Base-by-base conservation (phyloP, 2,113 vertebrate species). In the Stercorarius parasiticus region DNA sequence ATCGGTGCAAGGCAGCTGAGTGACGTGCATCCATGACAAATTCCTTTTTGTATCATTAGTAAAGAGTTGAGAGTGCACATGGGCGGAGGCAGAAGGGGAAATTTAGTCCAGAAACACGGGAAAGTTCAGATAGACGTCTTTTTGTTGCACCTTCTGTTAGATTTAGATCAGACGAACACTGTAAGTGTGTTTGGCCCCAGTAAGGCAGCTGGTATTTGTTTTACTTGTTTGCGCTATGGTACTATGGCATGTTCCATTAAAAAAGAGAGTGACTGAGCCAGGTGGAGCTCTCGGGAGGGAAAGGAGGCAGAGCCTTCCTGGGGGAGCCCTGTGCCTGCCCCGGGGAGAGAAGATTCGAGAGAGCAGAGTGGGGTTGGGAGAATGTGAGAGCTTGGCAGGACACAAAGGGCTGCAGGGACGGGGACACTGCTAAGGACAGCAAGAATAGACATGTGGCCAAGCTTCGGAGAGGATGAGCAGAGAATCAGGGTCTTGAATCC, bases 201-300 rank as follows among this genome's bases (percentile, higher is more conserved):
- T 2, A 52, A 67, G 40, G 43, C 62, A 72, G 59, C 59, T 88
- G 67, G 29, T 56, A 20, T 59, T 74, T 76, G 50, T 91, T 86
- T 65, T 32, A 42, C 43, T 71, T 71, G 47, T 88, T 82, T 77
- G 53, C 29, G 30, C 49, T 83, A 1, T 43, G 11, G 36, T 56
- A 7, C 42, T 62, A n/a, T 6, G 13, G 16, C 36, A 69, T 26
- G n/a, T 58, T 84, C 53, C 14, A 40, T 38, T 49, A 56, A 47
- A 82, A 45, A 61, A 76, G 62, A 91, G 76, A 88, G 58, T 73
- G 92, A 89, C 64, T 81, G 87, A 84, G 40, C 50, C 81, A 93
- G 76, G 64, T 83, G 93, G 59, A 81, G 55, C 45, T 81, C 69
- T 86, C 11, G 0, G 25, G 36, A 65, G 36, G 21, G 30, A 83